A percentile compares a stretch with the other conserved stretches of the same genome.
phyloP scores from a whole-genome alignment of 2,888 invertebrate species.

The Chydorus sphaericus region DNA sequence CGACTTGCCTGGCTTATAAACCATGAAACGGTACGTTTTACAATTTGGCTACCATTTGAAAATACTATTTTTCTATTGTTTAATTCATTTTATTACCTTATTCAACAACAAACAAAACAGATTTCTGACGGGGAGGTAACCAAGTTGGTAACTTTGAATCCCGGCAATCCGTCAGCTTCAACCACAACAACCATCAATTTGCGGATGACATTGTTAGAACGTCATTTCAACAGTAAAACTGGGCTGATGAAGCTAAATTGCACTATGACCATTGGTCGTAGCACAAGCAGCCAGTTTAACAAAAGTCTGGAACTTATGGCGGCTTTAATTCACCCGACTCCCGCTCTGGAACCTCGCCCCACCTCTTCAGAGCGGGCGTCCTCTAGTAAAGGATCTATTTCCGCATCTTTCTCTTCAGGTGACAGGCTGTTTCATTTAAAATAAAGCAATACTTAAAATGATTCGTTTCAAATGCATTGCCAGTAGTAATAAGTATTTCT shows the following conservation, averaged over 20 bases:
- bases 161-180: no score
- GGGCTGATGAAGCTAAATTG: background rate
- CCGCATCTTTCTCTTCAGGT: background rate
- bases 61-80: background rate
- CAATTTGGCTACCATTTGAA: background rate
- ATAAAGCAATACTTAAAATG: no score
- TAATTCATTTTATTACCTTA: background rate
- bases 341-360: background rate
- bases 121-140: background rate
- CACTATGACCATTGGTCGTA: background rate
- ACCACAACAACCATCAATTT: background rate
- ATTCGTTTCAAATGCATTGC: background rate
- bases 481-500: background rate
- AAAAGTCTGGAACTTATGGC: background rate
- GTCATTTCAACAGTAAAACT: background rate
- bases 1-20: slow-evolving; percentile 11
- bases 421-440: background rate
- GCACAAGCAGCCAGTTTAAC: background rate
- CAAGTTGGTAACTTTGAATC: background rate
- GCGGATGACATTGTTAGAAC: background rate
- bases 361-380: background rate
- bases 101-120: background rate
- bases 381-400: background rate
- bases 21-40: slow-evolving; percentile 9
- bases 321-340: background rate